Base-by-base conservation (phyloP, 2,888 invertebrate species). In the Schizotus pectinicornis region DNA sequence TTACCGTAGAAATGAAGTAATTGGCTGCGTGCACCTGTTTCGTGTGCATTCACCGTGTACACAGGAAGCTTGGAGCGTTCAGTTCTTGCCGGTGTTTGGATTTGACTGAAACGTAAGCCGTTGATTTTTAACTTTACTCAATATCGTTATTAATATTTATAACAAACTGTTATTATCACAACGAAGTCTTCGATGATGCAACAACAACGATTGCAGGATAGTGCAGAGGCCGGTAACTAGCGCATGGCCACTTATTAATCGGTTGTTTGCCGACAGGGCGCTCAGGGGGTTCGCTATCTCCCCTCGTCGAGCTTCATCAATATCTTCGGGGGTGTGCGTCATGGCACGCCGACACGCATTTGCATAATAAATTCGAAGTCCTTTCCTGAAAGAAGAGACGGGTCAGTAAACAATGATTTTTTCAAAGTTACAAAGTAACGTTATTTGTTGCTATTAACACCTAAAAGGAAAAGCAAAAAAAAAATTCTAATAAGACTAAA, bases 1-100 rank as follows among this genome's bases (percentile, higher is more conserved):
- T 74, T 73, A 65, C 67, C 63, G 66, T 69, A 62, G 70, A 69
- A 73, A 72, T 73, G 69, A 69, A 68, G 70, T 64, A 65, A 70
- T 69, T 71, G 68, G 65, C 65, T 68, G 67, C 70, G 68, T 69
- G 65, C 75, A 74, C 75, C 74, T 73, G 75, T 72, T 70, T 65
- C 68, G 72, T 74, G 74, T 71, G 65, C 72, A 74, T 59, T 68
- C 70, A 74, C 70, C 69, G 68, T 69, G 60, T 70, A 73, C 61
- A 65, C 68, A 62, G 68, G 68, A 71, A 68, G 63, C 67, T 65
- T 66, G 67, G 62, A 61, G 61, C 56, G 45, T 35, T 35, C 36
- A 2, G n/a, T 11, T 35, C n/a, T 35, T 35, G 6, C n/a, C 36
- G 11, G 11, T 35, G 22, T 22, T n/a, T 22, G 22, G 22, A 22